Evolutionary conservation across 2,113 vertebrate genomes (phyloP).

Genomic region (Silurus glanis): DNA sequence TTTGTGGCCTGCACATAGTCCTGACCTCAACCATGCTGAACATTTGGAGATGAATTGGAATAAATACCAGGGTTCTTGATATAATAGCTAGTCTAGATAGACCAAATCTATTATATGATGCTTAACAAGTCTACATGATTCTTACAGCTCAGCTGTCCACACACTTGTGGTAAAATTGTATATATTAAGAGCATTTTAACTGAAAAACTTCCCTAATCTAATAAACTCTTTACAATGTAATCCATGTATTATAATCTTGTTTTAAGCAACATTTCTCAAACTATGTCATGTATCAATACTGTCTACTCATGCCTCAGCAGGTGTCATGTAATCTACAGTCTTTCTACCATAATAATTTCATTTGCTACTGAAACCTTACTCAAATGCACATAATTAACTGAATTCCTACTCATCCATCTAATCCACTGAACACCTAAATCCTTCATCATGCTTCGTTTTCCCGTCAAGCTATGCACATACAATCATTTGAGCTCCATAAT

Average conservation of each 20-base stretch:
- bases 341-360: too few relatives aligned
- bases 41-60: neutral
- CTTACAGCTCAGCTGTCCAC: neutral
- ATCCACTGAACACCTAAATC: neutral
- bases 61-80: too few relatives aligned
- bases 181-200: neutral
- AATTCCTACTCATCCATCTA: neutral
- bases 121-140: too few relatives aligned
- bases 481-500: conserved; percentile 19
- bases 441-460: neutral
- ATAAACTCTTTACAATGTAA: neutral
- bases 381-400: neutral
- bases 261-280: neutral
- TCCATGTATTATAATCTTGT: neutral
- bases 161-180: neutral
- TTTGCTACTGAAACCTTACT: neutral
- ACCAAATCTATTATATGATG: too few relatives aligned
- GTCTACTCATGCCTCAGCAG: neutral
- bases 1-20: neutral
- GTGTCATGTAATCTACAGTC: neutral
- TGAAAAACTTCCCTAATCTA: neutral
- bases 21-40: neutral
- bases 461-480: neutral
- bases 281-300: neutral
- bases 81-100: too few relatives aligned